phyloP scores from a whole-genome alignment of 64 coral and sea anemone species.

The Pachyseris speciosa region DNA sequence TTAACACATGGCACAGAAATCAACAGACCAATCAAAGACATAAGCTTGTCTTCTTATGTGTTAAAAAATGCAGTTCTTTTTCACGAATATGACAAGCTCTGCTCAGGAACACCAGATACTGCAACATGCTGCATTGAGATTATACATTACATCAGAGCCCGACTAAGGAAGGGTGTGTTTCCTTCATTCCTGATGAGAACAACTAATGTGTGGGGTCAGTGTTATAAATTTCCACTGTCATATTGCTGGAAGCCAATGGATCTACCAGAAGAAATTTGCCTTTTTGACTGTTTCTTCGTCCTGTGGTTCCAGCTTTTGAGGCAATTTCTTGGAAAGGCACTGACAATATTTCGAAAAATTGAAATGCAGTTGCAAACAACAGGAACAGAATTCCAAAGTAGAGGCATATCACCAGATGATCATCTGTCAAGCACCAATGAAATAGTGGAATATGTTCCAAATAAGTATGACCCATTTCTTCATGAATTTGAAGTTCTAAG shows the following conservation, averaged over 20 bases:
- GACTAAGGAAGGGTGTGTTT: slow-evolving; percentile 30
- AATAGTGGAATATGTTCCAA: slow-evolving; percentile 21
- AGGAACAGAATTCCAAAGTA: background rate
- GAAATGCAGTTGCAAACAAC: slow-evolving; percentile 8
- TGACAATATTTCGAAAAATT: slow-evolving; percentile 38
- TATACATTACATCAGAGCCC: slow-evolving; percentile 10
- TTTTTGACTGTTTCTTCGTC: slow-evolving; percentile 24
- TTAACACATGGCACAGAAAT: slow-evolving; percentile 20
- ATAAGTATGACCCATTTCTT: slow-evolving; percentile 38
- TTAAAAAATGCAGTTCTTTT: slow-evolving; percentile 46
- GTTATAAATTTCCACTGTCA: slow-evolving; percentile 1
- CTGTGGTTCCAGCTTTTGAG: slow-evolving; percentile 39
- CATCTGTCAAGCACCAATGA: background rate
- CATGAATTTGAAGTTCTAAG: slow-evolving; percentile 24
- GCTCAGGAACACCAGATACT: slow-evolving; percentile 40
- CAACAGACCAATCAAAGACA: slow-evolving; percentile 7
- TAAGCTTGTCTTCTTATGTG: slow-evolving; percentile 27
- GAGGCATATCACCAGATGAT: background rate
- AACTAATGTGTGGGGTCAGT: slow-evolving; percentile 34
- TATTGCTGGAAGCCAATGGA: background rate
- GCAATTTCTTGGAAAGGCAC: slow-evolving; percentile 29
- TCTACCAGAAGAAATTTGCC: background rate
- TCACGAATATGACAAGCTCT: slow-evolving; percentile 41
- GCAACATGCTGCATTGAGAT: slow-evolving; percentile 18
- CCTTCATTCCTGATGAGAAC: slow-evolving; percentile 40